Evolutionary conservation across 2,888 invertebrate genomes (phyloP), one percentile per base, ranked within the genome.

Genomic region (Drosophila diplacantha): DNA sequence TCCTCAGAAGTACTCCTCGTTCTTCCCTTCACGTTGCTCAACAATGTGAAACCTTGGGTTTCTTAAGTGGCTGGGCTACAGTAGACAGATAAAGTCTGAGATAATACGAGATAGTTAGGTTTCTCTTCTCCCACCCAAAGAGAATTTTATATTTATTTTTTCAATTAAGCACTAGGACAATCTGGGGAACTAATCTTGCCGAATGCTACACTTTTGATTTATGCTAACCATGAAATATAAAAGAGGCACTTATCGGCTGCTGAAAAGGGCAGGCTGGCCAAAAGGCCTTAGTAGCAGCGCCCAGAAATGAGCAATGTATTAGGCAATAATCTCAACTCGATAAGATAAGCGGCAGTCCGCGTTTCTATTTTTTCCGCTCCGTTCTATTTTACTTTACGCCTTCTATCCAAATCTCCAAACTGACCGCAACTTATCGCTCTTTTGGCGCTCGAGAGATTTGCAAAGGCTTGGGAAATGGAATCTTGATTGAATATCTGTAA

Each of bases 251-350:
- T 47, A 60, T 60, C 47, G 35, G 29, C 35, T 5, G 20, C 20
- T 41, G 12, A 18, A 29, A 29, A n/a, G 14, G 22, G 29, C 16
- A 8, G 24, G 2, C 12, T 0, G 41, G 3, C 41, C 2, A n/a
- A 34, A 34, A 41, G 61, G 61, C 50, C 60, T 43, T 61, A 61
- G 60, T 41, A 49, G 49, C 61, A 60, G 54, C 72, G 77, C 58
- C 51, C 70, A 67, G 65, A 66, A 75, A 55, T 64, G 53, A 70
- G 61, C 62, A 69, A 59, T 55, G 76, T 64, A 82, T 77, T 75
- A 76, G 50, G 74, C 74, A 74, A 76, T 80, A 80, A 77, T 82
- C 83, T 49, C 74, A 35, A 35, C 34, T n/a, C 43, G 77, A 78
- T 78, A 82, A 78, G 77, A 78, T 78, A 69, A 39, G 20, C 32